Percentiles rank a stretch among this genome's conserved stretches.
These are phyloP conservation scores for Epizoanthus rinbou DNA, from an alignment of 92 coral and sea anemone species.

Conservation along the genomic window DNA sequence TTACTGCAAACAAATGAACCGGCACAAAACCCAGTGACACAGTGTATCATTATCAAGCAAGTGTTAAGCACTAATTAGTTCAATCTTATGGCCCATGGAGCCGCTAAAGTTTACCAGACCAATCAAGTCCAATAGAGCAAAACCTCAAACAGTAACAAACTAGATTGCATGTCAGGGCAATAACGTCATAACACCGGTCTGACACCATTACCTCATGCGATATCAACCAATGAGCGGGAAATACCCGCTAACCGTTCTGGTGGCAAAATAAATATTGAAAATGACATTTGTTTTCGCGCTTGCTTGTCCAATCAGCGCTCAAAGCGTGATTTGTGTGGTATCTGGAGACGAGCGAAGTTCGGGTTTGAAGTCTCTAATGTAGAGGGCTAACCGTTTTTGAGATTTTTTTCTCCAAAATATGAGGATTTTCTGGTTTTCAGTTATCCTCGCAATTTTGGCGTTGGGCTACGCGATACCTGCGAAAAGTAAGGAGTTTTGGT, in stretches of 20 bases:
- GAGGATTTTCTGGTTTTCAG: slow-evolving; percentile 66
- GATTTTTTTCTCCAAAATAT: slow-evolving; percentile 63
- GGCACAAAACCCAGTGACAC: no score
- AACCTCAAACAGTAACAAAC: slow-evolving; percentile 4
- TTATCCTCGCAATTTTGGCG: slow-evolving; percentile 79
- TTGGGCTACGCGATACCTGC: slow-evolving; percentile 67
- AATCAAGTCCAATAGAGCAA: not conserved
- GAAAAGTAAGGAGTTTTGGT: slow-evolving; percentile 62
- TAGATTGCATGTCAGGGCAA: slow-evolving; percentile 47
- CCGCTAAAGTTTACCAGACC: not conserved
- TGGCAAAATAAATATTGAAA: slow-evolving; percentile 75
- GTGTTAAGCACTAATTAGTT: slow-evolving; percentile 4
- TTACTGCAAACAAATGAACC: no score
- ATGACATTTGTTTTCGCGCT: slow-evolving; percentile 60
- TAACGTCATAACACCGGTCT: slow-evolving; percentile 73
- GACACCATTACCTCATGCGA: slow-evolving; percentile 80
- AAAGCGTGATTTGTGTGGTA: slow-evolving; percentile 71
- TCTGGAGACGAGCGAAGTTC: slow-evolving; percentile 60
- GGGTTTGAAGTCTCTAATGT: slow-evolving; percentile 77
- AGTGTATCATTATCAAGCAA: no score
- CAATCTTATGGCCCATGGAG: not conserved
- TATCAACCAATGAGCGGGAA: slow-evolving; percentile 63
- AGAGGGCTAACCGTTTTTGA: slow-evolving; percentile 68
- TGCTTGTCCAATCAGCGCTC: slow-evolving; percentile 70
- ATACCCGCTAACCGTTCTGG: slow-evolving; percentile 71